These are phyloP conservation scores for Macroteleia sp. DNA, from an alignment of 2,888 invertebrate species.

Conservation along the genomic window DNA sequence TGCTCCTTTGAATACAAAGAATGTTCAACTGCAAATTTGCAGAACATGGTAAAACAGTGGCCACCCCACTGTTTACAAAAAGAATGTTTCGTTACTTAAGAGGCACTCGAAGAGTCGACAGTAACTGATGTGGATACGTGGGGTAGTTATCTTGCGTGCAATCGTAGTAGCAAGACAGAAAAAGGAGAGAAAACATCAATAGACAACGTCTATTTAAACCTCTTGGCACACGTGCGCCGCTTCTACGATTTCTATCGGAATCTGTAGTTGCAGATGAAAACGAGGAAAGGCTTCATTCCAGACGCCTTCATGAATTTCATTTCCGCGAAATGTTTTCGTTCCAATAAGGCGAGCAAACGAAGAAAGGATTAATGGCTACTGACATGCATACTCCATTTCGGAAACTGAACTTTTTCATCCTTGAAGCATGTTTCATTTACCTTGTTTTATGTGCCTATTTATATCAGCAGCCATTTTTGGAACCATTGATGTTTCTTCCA, in stretches of 20 bases:
- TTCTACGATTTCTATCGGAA: conserved; percentile 51
- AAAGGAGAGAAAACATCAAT: conserved; percentile 51
- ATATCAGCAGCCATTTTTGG: too few species aligned
- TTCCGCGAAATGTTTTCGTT: conserved; percentile 34
- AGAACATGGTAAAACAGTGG: conserved; percentile 14
- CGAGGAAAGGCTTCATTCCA: conserved; percentile 36
- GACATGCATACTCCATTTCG: conserved; percentile 10
- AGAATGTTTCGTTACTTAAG: conserved; percentile 23
- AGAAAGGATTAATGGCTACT: too few species aligned
- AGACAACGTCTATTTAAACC: conserved; percentile 55
- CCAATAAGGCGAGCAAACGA: conserved; percentile 9
- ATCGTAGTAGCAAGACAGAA: conserved; percentile 32
- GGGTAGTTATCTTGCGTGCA: conserved; percentile 30
- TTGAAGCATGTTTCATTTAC: too few species aligned
- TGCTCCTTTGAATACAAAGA: too few species aligned
- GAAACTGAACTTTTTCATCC: conserved; percentile 2
- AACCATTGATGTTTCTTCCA: too few species aligned
- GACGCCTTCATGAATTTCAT: conserved; percentile 39
- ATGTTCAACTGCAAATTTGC: too few species aligned
- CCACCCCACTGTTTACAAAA: conserved; percentile 36
- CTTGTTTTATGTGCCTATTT: too few species aligned
- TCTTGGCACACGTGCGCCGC: conserved; percentile 54
- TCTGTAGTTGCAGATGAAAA: conserved; percentile 42
- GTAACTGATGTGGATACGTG: conserved; percentile 39
- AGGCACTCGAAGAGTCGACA: conserved; percentile 36